Percentiles rank a stretch among this genome's conserved stretches.
phyloP scores from a whole-genome alignment of 2,888 invertebrate genomes.

The Nymphalis urticae region DNA sequence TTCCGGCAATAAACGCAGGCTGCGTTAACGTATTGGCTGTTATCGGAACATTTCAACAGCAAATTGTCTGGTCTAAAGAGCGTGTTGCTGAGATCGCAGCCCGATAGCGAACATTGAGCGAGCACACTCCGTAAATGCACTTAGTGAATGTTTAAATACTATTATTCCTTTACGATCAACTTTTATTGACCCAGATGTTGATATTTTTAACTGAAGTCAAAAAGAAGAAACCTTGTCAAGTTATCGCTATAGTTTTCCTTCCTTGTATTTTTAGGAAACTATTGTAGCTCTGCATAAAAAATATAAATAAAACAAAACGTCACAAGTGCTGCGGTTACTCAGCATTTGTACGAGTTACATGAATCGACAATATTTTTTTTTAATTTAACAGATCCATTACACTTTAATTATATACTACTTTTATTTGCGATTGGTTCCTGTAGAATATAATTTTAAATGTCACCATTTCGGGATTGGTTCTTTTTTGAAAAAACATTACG shows the following conservation, averaged over 20 bases:
- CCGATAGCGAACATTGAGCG: conserved; percentile 42
- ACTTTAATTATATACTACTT: no score
- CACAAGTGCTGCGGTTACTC: no score
- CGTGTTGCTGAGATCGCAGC: conserved; percentile 40
- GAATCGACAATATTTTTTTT: neutral
- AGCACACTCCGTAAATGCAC: conserved; percentile 42
- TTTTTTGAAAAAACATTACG: no score
- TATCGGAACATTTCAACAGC: conserved; percentile 46
- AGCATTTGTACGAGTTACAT: no score
- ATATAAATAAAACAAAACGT: no score
- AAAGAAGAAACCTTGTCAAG: neutral
- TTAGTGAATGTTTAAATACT: conserved; percentile 43
- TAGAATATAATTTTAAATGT: neutral
- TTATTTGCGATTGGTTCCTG: neutral
- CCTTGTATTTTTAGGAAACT: no score
- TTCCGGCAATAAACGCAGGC: conserved; percentile 30
- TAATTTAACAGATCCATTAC: no score
- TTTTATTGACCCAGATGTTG: neutral
- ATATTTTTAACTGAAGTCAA: neutral
- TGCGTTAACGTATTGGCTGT: conserved; percentile 38
- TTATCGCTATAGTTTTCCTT: no score
- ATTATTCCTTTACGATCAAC: conserved; percentile 15
- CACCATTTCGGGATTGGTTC: no score
- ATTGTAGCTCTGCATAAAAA: no score
- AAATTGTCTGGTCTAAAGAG: conserved; percentile 45